Percentiles rank a stretch among this genome's conserved stretches.
Conservation (phyloP, 2,888 invertebrate genomes). For the Timema cristinae region DNA sequence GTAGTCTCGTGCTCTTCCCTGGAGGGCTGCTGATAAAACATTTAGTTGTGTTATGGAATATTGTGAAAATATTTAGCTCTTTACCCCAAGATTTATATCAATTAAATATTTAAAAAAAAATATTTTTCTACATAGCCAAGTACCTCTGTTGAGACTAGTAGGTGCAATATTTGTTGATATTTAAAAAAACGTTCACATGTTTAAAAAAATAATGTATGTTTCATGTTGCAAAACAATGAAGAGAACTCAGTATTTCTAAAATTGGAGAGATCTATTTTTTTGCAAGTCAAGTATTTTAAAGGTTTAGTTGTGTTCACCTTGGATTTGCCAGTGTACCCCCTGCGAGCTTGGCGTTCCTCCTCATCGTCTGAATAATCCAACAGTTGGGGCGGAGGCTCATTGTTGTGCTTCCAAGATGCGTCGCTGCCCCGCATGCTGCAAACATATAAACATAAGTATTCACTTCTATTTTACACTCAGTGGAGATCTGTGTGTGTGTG, state of each 20-base stretch:
- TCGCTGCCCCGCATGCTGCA: conserved; percentile 77
- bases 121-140: neutral
- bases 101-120: neutral
- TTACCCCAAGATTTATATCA: neutral
- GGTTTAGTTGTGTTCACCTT: neutral
- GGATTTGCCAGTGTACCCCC: neutral
- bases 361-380: conserved; percentile 89
- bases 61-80: neutral
- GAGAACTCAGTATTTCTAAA: neutral
- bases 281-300: too few relatives aligned
- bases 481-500: neutral
- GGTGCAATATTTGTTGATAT: too few relatives aligned
- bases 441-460: conserved; percentile 35
- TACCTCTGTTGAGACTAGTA: too few relatives aligned
- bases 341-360: conserved; percentile 55
- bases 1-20: neutral
- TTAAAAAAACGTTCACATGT: too few relatives aligned
- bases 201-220: too few relatives aligned
- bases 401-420: conserved; percentile 81
- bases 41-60: neutral
- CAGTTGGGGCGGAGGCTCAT: conserved; percentile 69
- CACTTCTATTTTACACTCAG: neutral
- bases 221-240: too few relatives aligned
- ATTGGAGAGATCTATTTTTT: too few relatives aligned
- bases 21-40: neutral